Evolutionary conservation across 2,888 invertebrate genomes (phyloP), one percentile per base, ranked within the genome.

Genomic region (Drosophila trichaetosa): DNA sequence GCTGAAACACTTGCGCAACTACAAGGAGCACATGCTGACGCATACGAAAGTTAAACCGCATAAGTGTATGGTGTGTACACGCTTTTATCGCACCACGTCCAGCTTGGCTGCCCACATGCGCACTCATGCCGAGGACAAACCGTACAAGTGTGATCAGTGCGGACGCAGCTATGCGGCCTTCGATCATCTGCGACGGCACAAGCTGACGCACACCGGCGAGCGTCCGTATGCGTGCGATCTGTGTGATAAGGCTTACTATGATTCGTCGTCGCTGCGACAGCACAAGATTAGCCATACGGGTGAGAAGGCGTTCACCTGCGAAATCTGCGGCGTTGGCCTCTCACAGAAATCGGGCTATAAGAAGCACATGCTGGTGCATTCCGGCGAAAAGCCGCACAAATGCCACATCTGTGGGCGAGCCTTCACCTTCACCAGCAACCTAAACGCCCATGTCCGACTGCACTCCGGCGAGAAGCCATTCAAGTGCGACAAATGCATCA

Each of bases 321-420:
- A 92, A 33, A 92, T 93, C 31, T 93, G 93, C 69, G 93, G 93
- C 11, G 92, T 93, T 51, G 93, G 93, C 0, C 82, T 93, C 65
- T 93, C 93, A 0, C 93, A 93, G 69, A 93, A 93, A 40, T 93
- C 93, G 1, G 93, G 93, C 56, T 93, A 92, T 67, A 93, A 93
- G 78, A 93, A 93, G 72, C 93, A 93, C 53, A 90, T 93, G 93
- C 78, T 93, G n/a, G 91, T 91, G 1, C 93, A 93, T 69, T 92
- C 93, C 1, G 93, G 93, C 3, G 91, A 91, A 73, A 93, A 93
- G 56, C 93, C 93, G 2, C 91, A 92, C 69, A 84, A 84, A 24
- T 93, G 93, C 31, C 91, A 85, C 48, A 82, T 92, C 33, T 93
- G 93, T 58, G 87, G 85, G 0, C 91, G 91, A 24, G 88, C 91